A percentile compares a stretch with the other conserved stretches of the same genome.
These are phyloP conservation scores for Pseudoatta argentina DNA, from an alignment of 1,140 invertebrate species.

Conservation along the genomic window DNA sequence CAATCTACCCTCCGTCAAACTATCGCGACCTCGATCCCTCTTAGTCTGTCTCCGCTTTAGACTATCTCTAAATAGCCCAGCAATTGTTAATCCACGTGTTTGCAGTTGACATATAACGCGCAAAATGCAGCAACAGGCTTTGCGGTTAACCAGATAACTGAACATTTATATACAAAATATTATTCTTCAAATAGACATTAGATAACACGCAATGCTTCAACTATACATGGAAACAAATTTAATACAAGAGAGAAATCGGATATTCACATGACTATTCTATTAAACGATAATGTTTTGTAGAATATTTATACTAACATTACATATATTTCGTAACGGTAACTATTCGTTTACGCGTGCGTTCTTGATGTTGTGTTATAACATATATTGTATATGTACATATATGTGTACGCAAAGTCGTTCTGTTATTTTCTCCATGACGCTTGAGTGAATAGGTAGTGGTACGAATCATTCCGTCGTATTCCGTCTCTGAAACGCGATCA, in stretches of 20 bases:
- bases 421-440: neutral
- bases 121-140: constrained; percentile 39
- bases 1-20: constrained; percentile 71
- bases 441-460: constrained; percentile 2
- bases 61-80: constrained; percentile 48
- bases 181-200: neutral
- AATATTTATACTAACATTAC: too few species aligned
- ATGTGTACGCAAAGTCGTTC: neutral
- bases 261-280: neutral
- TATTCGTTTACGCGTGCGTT: neutral
- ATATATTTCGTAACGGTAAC: neutral
- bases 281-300: neutral
- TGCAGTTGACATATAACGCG: neutral
- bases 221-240: neutral
- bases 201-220: neutral
- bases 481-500: constrained; percentile 1
- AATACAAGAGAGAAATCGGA: neutral
- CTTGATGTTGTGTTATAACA: neutral
- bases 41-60: constrained; percentile 26
- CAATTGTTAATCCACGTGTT: constrained; percentile 49
- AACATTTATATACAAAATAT: neutral
- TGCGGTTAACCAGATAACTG: neutral
- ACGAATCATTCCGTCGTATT: constrained; percentile 14
- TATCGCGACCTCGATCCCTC: constrained; percentile 62
- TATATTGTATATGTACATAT: neutral